Conservation (phyloP, 2,888 invertebrate genomes). For the Lasioglossum villosulum region DNA sequence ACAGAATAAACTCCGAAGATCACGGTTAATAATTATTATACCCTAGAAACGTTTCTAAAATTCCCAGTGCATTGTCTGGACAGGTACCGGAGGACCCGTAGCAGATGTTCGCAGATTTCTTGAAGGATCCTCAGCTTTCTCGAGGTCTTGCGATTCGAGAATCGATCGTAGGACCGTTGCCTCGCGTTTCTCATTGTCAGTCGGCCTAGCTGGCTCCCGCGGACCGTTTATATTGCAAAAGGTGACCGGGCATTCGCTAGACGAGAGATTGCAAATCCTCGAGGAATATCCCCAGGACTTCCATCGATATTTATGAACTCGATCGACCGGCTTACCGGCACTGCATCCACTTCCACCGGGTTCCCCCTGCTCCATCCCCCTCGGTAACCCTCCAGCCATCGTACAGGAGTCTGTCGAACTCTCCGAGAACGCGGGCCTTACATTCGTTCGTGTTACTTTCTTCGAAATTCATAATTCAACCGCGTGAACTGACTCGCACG, state of each 20-base stretch:
- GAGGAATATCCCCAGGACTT: conserved; percentile 55
- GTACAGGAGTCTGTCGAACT: conserved; percentile 38
- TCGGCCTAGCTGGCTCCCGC: conserved; percentile 43
- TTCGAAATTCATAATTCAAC: conserved; percentile 59
- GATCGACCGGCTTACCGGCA: conserved; percentile 28
- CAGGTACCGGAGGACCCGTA: neutral
- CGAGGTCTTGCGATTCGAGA: neutral
- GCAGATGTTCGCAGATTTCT: neutral
- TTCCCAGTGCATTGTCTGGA: neutral
- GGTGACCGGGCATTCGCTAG: conserved; percentile 48
- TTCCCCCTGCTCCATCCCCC: neutral
- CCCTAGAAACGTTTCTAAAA: neutral
- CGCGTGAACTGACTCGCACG: neutral
- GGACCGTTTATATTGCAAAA: conserved; percentile 67
- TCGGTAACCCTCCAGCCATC: neutral
- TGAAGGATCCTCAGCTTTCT: neutral
- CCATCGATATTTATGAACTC: conserved; percentile 62
- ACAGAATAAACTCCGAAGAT: no score
- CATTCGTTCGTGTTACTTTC: conserved; percentile 55
- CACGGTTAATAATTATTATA: neutral
- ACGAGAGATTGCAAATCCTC: conserved; percentile 62
- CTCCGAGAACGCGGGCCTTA: conserved; percentile 5
- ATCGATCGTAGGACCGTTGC: conserved; percentile 49
- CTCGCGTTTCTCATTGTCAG: conserved; percentile 61
- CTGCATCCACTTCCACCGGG: neutral